A percentile compares a stretch with the other conserved stretches of the same genome.
These are phyloP conservation scores for Apostichopus japonicus DNA, from an alignment of 35 echinoderm and acorn worm species.

Conservation along the genomic window DNA sequence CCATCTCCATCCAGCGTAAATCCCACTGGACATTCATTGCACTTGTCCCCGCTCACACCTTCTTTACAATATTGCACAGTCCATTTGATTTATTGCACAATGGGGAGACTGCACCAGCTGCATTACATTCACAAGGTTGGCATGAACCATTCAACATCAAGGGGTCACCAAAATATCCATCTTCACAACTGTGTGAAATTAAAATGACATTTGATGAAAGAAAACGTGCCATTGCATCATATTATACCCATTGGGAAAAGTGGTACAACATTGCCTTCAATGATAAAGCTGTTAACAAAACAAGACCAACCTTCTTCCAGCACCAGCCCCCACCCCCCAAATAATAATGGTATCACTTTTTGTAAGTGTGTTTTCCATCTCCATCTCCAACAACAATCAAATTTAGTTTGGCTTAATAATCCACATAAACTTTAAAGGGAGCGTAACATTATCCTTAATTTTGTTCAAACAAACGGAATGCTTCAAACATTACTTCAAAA, in stretches of 20 bases:
- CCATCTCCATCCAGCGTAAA: slow-evolving; percentile 71
- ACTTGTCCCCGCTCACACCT: slow-evolving; percentile 74
- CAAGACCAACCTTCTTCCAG: background rate
- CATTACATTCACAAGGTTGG: slow-evolving; percentile 80
- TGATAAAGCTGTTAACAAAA: no score
- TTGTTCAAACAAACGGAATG: no score
- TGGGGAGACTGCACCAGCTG: slow-evolving; percentile 61
- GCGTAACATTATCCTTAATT: no score
- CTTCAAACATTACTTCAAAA: no score
- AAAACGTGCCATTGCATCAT: no score
- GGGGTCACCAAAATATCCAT: slow-evolving; percentile 86
- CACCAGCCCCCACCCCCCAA: background rate
- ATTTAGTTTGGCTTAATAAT: no score
- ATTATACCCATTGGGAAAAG: no score
- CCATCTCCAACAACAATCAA: no score
- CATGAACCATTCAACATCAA: slow-evolving; percentile 59
- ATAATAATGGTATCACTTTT: no score
- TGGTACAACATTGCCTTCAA: no score
- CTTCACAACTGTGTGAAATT: slow-evolving; percentile 72
- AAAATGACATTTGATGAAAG: background rate
- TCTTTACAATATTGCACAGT: slow-evolving; percentile 64
- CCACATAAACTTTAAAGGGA: no score
- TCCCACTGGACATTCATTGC: slow-evolving; percentile 73
- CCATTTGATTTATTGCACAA: slow-evolving; percentile 74
- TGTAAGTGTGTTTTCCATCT: no score